Conservation (phyloP, 2,113 vertebrate genomes). For the Lanius ludovicianus region DNA sequence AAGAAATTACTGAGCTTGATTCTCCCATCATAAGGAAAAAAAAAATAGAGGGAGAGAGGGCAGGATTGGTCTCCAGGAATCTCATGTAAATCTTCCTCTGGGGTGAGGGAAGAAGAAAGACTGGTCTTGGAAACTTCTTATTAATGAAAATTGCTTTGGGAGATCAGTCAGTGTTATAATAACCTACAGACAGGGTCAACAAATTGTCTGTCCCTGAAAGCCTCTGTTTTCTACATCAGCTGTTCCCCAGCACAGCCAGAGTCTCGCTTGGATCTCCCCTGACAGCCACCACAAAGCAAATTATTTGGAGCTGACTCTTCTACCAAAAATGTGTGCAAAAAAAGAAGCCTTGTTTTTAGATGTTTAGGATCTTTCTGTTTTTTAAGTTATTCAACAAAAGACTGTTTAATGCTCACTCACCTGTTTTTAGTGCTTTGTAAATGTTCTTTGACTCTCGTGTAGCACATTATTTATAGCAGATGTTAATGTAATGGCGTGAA, state of each 20-base stretch:
- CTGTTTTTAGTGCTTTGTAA: not conserved
- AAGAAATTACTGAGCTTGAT: not conserved
- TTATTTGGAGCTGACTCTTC: not conserved
- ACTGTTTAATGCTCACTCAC: not conserved
- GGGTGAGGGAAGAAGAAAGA: not conserved
- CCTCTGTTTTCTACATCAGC: not conserved
- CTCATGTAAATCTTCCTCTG: not conserved
- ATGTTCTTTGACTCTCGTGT: not conserved
- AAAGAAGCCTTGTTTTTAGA: not conserved
- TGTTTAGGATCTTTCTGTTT: not conserved
- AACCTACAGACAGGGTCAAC: not conserved
- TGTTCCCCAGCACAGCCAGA: not conserved
- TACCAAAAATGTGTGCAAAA: not conserved
- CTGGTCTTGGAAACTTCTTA: not conserved
- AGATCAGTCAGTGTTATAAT: not conserved
- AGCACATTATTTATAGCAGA: slow-evolving; percentile 7
- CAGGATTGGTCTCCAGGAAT: not conserved
- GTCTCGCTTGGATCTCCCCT: not conserved
- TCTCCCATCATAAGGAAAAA: not conserved
- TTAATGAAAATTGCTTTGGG: not conserved
- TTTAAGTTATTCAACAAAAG: not conserved
- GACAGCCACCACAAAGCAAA: not conserved
- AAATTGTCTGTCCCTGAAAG: not conserved
- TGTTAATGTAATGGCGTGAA: slow-evolving; percentile 37
- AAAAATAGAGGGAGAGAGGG: not conserved